These are phyloP conservation scores for Galemys pyrenaicus DNA, from an alignment of 2,113 vertebrate species.

Conservation along the genomic window DNA sequence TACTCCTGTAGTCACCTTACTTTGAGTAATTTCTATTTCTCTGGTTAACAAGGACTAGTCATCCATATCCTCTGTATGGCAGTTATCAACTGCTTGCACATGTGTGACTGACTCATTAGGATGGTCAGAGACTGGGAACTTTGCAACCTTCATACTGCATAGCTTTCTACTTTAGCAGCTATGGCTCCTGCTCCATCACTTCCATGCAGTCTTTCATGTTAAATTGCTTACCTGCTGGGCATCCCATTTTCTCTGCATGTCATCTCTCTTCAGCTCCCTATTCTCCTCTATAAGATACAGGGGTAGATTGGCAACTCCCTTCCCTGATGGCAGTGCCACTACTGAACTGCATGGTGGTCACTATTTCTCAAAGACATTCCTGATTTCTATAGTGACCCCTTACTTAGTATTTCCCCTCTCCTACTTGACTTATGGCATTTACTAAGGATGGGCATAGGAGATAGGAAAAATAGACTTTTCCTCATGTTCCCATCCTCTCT, in stretches of 20 bases:
- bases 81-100: background rate
- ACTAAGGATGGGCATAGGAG: background rate
- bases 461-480: background rate
- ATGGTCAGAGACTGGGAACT: background rate
- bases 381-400: background rate
- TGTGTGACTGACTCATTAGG: background rate
- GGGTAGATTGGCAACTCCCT: background rate
- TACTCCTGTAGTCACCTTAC: background rate
- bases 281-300: background rate
- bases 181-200: background rate
- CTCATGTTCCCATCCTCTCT: background rate
- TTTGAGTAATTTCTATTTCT: background rate
- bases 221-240: background rate
- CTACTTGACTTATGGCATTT: background rate
- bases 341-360: background rate
- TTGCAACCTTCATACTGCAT: background rate
- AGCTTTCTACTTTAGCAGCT: background rate
- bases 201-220: background rate
- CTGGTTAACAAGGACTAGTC: background rate
- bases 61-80: background rate
- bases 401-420: background rate
- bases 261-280: background rate
- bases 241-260: background rate
- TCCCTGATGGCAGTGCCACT: background rate
- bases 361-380: background rate